Conservation (phyloP, 2,797 vertebrate species). For the Catostomus latipinnis region DNA sequence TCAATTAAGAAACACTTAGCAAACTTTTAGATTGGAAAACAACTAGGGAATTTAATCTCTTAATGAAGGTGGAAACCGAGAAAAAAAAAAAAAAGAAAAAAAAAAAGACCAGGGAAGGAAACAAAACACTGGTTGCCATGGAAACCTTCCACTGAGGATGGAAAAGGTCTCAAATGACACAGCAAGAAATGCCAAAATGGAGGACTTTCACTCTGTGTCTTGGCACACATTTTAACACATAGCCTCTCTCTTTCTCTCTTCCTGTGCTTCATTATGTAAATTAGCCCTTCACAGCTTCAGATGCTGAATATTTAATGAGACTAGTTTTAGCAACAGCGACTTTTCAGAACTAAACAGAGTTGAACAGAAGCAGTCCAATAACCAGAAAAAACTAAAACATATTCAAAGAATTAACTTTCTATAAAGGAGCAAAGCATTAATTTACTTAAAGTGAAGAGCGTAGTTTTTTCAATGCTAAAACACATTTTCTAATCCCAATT, state of each 20-base stretch:
- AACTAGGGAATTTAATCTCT: background rate
- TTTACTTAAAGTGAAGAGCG: too few relatives aligned
- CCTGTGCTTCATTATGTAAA: constrained; percentile 61
- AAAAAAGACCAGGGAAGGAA: background rate
- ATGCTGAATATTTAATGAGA: constrained; percentile 74
- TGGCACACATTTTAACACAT: constrained; percentile 10
- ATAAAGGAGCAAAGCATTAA: too few relatives aligned
- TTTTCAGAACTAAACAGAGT: background rate
- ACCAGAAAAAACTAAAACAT: background rate
- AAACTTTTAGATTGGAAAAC: background rate
- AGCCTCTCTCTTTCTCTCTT: constrained; percentile 19
- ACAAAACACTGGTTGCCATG: constrained; percentile 40
- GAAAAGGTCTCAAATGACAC: constrained; percentile 38
- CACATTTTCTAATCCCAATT: background rate
- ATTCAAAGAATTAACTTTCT: background rate
- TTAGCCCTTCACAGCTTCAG: constrained; percentile 55
- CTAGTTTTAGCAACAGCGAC: constrained; percentile 31
- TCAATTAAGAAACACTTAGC: too few relatives aligned
- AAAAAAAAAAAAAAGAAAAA: background rate
- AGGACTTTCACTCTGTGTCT: constrained; percentile 18
- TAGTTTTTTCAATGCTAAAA: background rate
- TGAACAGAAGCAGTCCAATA: background rate
- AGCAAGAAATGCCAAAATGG: constrained; percentile 42
- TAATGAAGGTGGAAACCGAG: background rate
- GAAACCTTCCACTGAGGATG: constrained; percentile 37